Base-by-base conservation (phyloP, 2,888 invertebrate genomes). In the Campoletis raptor region DNA sequence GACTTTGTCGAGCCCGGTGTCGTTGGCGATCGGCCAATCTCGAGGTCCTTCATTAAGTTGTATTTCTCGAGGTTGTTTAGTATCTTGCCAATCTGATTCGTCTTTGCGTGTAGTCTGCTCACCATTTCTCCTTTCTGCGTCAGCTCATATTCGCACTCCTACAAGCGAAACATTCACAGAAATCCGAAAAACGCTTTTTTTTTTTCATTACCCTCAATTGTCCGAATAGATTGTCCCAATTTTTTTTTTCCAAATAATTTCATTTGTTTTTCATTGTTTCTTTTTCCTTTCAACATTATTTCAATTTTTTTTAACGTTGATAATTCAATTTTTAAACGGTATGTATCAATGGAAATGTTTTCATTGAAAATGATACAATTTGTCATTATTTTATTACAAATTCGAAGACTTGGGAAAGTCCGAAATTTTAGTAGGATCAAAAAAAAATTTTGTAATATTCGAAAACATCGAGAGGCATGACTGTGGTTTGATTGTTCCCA, bases 51-150 rank as follows among this genome's bases (percentile, higher is more conserved):
- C 94, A 96, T 94, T 93, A 96, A 96, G 95, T 97, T 97, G 95
- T 97, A 97, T 95, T 97, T 98, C 95, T 98, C 98, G 94, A 98
- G 96, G 95, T 98, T 98, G 95, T 97, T 97, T 92, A 98, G 96
- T 94, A 98, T 97, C 96, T 98, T 97, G 95, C 98, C 98, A 95
- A 99, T 98, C 95, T 98, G 98, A 94, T 97, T 97, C 91, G 98
- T 98, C 96, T 99, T 99, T 93, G 97, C 97, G 95, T 99, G 99
- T 92, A 99, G 97, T 92, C 98, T 97, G 94, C 97, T 97, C 92
- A 99, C 98, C 97, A 98, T 97, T 95, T 98, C 98, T 92, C 98
- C 98, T 95, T 99, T 99, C 96, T 99, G 98, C 93, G 98, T 98
- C 94, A 99, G 96, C 95, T 98, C 98, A 95, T 97, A 96, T 95